Base-by-base conservation (phyloP, 37 sponge, comb jelly and placozoan genomes). In the Eunapius fragilis region DNA sequence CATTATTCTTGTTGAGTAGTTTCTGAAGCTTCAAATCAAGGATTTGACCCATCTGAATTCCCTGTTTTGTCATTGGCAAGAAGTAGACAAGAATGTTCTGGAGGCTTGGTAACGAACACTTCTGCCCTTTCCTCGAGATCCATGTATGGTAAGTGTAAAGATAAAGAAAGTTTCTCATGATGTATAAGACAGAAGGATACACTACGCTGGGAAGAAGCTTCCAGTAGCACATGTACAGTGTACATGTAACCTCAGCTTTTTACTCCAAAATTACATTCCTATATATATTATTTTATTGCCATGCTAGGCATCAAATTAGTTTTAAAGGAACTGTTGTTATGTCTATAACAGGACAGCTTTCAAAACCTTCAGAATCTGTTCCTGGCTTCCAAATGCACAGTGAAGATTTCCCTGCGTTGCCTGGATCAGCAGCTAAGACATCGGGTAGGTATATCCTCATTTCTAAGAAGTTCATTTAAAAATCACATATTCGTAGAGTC, bases 401-500 rank as follows among this genome's bases (percentile, higher is more conserved):
- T 78, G 99, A 99, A 70, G 99, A 99, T 80, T 99, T 99, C 71
- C 99, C 99, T 49, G 97, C 99, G 26, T 86, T 99, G n/a, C 97
- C 99, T 34, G 97, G 99, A 14, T 90, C 93, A 49, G 68, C 91
- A 25, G 80, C 81, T 28, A 88, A 89, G 13, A 34, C 82, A 31
- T 84, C 67, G 0, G 82, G 86, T 72, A 69, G 23, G 13, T 34
- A 14, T 76, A 23, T 76, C 0, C 37, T 17, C 6, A 37, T 4
- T 31, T 68, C 27, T 82, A 30, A 48, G 41, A 19, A 7, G 68
- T 10, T 35, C 2, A 34, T 67, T 71, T 25, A 30, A n/a, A n/a
- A 70, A 36, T 2, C 74, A 22, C 38, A 10, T n/a, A n/a, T n/a
- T n/a, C n/a, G n/a, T 37, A 88, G 88, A 88, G 13, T 35, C 83